phyloP scores from a whole-genome alignment of 2,797 vertebrate genomes.

The Labroides dimidiatus region DNA sequence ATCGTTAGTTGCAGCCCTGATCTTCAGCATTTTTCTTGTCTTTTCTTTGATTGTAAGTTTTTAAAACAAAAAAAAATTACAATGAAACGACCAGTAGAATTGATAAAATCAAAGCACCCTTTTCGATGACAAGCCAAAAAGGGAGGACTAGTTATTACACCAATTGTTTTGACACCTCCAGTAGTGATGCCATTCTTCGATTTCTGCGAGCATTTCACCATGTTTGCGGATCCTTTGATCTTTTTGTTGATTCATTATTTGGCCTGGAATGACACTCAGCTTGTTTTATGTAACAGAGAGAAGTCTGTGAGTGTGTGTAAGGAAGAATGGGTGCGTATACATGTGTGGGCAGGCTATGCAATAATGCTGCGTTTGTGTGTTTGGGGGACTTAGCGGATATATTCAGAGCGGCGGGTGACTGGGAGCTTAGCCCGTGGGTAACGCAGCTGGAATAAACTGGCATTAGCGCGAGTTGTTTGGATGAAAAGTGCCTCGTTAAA shows the following conservation, averaged over 20 bases:
- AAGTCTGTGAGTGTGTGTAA: constrained; percentile 4
- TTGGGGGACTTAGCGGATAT: constrained; percentile 74
- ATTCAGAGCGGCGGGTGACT: constrained; percentile 74
- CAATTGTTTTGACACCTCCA: constrained; percentile 37
- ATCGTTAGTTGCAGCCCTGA: too few relatives aligned
- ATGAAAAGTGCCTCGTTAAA: constrained; percentile 78
- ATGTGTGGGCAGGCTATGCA: constrained; percentile 53
- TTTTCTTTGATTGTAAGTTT: neutral
- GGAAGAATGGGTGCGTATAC: constrained; percentile 27
- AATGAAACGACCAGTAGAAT: constrained; percentile 11
- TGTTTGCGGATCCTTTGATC: constrained; percentile 39
- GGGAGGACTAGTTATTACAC: constrained; percentile 34
- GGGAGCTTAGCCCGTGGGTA: constrained; percentile 73
- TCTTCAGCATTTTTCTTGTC: neutral
- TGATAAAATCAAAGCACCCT: constrained; percentile 1
- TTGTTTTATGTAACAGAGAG: constrained; percentile 47
- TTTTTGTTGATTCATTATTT: constrained; percentile 30
- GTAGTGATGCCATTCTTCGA: constrained; percentile 1
- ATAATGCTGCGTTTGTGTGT: constrained; percentile 71
- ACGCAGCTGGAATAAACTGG: constrained; percentile 73
- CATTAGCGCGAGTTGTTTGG: constrained; percentile 74
- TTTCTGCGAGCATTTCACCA: constrained; percentile 31
- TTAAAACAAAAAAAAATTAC: neutral
- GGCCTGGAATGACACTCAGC: constrained; percentile 56
- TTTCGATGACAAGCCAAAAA: neutral